Evolutionary conservation across 2,888 invertebrate genomes (phyloP).

Genomic region (Drosophila hamatofila): DNA sequence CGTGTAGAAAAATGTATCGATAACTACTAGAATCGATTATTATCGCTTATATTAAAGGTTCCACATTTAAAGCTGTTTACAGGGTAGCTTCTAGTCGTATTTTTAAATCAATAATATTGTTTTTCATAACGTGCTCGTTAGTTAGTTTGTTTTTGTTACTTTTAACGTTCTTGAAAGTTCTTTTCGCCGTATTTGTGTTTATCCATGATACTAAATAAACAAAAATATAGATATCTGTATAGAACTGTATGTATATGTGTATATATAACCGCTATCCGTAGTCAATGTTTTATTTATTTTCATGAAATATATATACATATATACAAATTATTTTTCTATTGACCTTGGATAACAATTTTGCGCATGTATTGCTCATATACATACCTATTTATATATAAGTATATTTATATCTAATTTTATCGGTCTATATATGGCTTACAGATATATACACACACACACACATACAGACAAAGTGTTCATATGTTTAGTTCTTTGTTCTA

Average conservation of each 20-base stretch:
- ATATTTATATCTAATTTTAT: slow-evolving; percentile 7
- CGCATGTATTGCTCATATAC: slow-evolving; percentile 24
- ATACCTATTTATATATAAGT: not conserved
- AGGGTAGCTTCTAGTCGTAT: not conserved
- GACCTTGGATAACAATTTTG: slow-evolving; percentile 77
- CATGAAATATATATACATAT: slow-evolving; percentile 23
- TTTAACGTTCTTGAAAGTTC: slow-evolving; percentile 43
- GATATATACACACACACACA: not conserved
- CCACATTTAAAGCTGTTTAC: fast-evolving
- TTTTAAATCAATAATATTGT: not conserved
- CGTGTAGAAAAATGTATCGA: not conserved
- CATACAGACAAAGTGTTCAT: not conserved
- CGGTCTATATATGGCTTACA: slow-evolving; percentile 17
- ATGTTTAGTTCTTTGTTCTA: slow-evolving; percentile 68
- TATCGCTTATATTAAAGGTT: no score
- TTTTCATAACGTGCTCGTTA: slow-evolving; percentile 23
- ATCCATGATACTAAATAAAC: slow-evolving; percentile 21
- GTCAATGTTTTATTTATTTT: slow-evolving; percentile 22
- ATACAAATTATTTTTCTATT: slow-evolving; percentile 35
- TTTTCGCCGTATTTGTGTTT: slow-evolving; percentile 43
- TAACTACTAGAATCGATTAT: not conserved
- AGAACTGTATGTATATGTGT: not conserved
- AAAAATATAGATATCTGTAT: not conserved
- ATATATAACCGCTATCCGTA: not conserved
- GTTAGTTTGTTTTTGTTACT: slow-evolving; percentile 32